Evolutionary conservation across 2,797 vertebrate species (phyloP), one percentile per base, ranked within the genome.

Genomic region (Poecilia gillii): DNA sequence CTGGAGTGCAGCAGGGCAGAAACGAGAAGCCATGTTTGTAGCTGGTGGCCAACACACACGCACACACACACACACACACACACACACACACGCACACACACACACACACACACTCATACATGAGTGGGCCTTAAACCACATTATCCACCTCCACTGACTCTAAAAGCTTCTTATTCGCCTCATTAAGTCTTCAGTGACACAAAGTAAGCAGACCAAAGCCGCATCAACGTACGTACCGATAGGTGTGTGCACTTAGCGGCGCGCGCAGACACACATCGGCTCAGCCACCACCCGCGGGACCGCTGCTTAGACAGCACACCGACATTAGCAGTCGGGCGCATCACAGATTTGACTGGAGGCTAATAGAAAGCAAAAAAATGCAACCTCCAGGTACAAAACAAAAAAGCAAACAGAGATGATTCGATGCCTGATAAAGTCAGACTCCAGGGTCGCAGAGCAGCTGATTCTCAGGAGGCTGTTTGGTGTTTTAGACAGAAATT

Each of bases 151-250:
- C 92, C 93, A 95, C 88, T 93, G 94, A 92, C 94, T 96, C 93
- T 93, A 94, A 95, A 95, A 94, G 94, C 94, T 91, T 94, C 94
- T 93, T 93, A 90, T 88, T 91, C 92, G 93, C 93, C 93, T 95
- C 94, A 95, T 96, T 96, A 95, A 93, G 89, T 92, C 93, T 93
- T 93, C 92, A 93, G 93, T 93, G 92, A 94, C 92, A 94, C 93
- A 94, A 86, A 90, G 89, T 91, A 92, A 93, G 90, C 90, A 87
- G 87, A 89, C 91, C 86, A 93, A 92, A 92, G 83, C 75, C 81
- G 66, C 88, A 77, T 55, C 87, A 81, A 81, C 86, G 82, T 33
- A 74, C 72, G 47, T 31, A 81, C 76, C 79, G 36, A 49, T 28
- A 87, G 39, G 77, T 74, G 72, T 64, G 78, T 77, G 36, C 55